Percentiles rank a stretch among this genome's conserved stretches.
phyloP scores from a whole-genome alignment of 2,113 vertebrate genomes.

The Prolemur simus region DNA sequence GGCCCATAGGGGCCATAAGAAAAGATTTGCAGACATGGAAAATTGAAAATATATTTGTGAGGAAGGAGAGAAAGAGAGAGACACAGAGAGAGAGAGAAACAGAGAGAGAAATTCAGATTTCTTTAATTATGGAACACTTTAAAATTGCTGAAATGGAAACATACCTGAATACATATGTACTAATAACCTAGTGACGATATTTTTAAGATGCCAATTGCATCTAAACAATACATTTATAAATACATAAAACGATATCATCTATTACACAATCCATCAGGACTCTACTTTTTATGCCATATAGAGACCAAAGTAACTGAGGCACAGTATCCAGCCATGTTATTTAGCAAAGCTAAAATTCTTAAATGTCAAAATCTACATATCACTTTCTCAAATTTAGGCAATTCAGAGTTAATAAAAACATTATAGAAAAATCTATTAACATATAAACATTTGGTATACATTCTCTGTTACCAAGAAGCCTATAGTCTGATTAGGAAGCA shows the following conservation, averaged over 20 bases:
- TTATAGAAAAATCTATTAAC: background rate
- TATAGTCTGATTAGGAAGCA: background rate
- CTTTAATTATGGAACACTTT: background rate
- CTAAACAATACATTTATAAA: background rate
- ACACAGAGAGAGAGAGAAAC: background rate
- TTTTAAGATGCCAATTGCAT: background rate
- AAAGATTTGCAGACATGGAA: background rate
- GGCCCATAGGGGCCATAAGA: background rate
- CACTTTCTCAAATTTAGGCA: background rate
- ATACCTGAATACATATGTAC: background rate
- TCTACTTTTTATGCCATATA: background rate
- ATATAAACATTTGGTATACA: background rate
- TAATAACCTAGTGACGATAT: background rate
- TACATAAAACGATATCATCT: background rate
- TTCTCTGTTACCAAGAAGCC: background rate
- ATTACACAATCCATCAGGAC: background rate
- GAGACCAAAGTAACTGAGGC: background rate
- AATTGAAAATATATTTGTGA: background rate
- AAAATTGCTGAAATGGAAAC: background rate
- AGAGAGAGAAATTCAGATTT: background rate
- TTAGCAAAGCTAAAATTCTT: background rate
- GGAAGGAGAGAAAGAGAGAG: background rate
- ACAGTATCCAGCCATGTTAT: background rate
- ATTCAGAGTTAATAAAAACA: background rate
- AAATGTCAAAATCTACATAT: background rate